Conservation (phyloP, 2,113 vertebrate genomes). For the Nothoprocta pentlandii region DNA sequence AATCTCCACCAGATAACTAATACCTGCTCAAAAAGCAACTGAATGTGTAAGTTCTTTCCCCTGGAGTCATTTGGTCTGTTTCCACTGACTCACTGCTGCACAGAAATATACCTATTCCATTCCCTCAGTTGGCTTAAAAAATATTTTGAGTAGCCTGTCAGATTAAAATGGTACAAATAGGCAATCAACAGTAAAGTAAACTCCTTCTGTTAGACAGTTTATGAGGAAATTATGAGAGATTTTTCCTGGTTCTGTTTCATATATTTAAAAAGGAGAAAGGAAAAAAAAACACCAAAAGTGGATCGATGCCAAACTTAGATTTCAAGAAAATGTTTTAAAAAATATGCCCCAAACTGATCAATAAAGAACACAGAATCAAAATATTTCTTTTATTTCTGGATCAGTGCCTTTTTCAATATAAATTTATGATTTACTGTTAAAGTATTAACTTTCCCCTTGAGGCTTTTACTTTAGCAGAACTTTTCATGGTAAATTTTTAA, state of each 20-base stretch:
- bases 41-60: not conserved
- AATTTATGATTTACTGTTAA: not conserved
- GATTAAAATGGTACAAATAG: constrained; percentile 1
- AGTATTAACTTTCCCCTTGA: not conserved
- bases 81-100: constrained; percentile 38
- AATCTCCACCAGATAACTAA: not conserved
- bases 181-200: not conserved
- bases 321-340: not conserved
- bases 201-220: not conserved
- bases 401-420: not conserved
- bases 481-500: not conserved
- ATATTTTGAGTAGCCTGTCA: constrained; percentile 11
- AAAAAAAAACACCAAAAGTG: not conserved
- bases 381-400: not conserved
- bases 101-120: not conserved
- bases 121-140: constrained; percentile 24
- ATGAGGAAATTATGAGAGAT: not conserved
- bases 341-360: not conserved
- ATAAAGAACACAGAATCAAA: not conserved
- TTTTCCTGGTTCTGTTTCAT: constrained; percentile 9
- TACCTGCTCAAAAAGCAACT: not conserved
- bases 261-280: not conserved
- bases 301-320: not conserved
- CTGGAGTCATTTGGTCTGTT: not conserved
- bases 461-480: not conserved